phyloP scores from a whole-genome alignment of 2,888 invertebrate species.

The Flexamia atlantica region DNA sequence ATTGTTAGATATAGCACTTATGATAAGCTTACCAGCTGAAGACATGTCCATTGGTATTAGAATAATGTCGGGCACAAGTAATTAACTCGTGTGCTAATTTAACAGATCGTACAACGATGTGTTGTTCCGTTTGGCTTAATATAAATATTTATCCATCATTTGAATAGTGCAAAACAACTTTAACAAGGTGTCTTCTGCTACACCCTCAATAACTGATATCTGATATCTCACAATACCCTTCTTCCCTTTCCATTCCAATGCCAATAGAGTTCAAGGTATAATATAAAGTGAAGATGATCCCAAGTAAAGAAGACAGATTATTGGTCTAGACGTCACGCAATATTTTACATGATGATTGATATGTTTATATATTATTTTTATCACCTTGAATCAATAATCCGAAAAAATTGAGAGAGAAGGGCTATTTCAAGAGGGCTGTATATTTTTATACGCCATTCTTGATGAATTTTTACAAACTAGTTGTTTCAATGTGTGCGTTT shows the following conservation, averaged over 20 bases:
- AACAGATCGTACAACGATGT: background rate
- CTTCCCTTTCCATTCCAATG: background rate
- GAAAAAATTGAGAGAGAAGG: no score
- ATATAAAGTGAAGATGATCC: no score
- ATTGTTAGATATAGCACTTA: constrained; percentile 26
- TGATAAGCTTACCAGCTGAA: constrained; percentile 58
- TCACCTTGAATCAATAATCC: no score
- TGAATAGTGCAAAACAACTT: background rate
- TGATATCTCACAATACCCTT: no score
- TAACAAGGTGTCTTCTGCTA: constrained; percentile 46
- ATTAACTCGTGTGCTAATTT: background rate
- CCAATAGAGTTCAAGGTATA: constrained; percentile 10
- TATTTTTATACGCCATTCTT: no score
- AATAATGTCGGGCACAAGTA: background rate
- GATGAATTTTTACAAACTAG: no score
- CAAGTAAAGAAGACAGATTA: no score
- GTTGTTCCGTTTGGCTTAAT: background rate
- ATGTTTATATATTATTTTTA: no score
- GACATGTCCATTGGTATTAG: constrained; percentile 50
- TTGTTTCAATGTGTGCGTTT: no score
- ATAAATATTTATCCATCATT: constrained; percentile 16
- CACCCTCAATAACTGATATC: constrained; percentile 40
- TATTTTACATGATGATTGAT: no score
- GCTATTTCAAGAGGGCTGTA: no score
- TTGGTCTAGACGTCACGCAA: no score